Conservation (phyloP, 2,113 vertebrate genomes). For the Amazona guildingii region DNA sequence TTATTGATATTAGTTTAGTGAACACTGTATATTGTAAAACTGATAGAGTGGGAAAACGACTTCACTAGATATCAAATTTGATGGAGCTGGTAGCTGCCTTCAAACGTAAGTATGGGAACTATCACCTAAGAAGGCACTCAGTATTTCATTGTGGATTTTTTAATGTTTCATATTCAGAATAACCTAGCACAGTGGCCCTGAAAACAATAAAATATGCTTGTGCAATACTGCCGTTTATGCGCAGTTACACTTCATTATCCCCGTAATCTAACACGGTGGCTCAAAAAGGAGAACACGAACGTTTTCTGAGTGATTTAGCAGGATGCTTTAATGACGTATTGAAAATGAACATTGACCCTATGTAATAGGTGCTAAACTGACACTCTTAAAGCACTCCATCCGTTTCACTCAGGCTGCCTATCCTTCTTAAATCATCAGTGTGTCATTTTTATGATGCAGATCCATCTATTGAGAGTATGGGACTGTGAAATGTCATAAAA, state of each 20-base stretch:
- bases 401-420: conserved; percentile 66
- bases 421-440: conserved; percentile 68
- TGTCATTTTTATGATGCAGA: conserved; percentile 75
- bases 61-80: conserved; percentile 52
- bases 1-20: conserved; percentile 59
- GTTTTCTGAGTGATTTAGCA: conserved; percentile 73
- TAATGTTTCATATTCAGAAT: conserved; percentile 54
- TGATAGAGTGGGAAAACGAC: conserved; percentile 52
- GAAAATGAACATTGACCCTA: conserved; percentile 77
- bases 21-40: conserved; percentile 52
- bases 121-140: conserved; percentile 17
- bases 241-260: conserved; percentile 71
- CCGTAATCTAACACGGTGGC: conserved; percentile 60
- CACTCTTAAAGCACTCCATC: conserved; percentile 71
- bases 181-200: conserved; percentile 47
- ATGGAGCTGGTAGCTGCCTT: not conserved
- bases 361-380: conserved; percentile 77
- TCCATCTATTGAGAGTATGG: conserved; percentile 66
- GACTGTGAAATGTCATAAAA: conserved; percentile 78
- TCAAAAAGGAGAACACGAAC: conserved; percentile 39
- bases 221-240: conserved; percentile 58
- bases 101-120: not conserved
- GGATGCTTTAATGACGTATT: conserved; percentile 74
- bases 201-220: conserved; percentile 58
- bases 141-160: conserved; percentile 52